Conservation (phyloP, 2,113 vertebrate genomes). For the Emydura subglobosa region DNA sequence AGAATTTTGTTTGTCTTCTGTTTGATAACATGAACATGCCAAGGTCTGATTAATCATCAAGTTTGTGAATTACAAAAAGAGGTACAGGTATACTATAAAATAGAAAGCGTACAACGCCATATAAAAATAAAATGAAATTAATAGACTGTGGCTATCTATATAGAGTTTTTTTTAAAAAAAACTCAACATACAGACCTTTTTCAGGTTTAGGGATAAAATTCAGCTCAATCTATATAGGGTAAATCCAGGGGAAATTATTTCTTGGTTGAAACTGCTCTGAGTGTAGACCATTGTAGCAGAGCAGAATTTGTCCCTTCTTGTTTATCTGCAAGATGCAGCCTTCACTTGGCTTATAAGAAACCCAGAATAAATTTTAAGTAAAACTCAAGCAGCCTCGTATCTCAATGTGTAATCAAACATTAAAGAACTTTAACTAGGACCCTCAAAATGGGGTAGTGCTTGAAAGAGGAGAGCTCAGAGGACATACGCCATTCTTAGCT, state of each 20-base stretch:
- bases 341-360: neutral
- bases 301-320: neutral
- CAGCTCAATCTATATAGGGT: neutral
- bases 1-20: neutral
- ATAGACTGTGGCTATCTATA: neutral
- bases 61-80: neutral
- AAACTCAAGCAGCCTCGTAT: neutral
- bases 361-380: neutral
- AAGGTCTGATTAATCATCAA: neutral
- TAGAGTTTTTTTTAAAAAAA: fast-evolving
- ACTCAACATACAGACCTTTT: neutral
- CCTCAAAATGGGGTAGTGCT: neutral
- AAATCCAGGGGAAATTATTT: neutral
- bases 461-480: neutral
- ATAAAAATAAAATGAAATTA: neutral
- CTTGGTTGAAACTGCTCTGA: neutral
- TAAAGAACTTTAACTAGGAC: neutral
- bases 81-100: neutral
- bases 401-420: neutral
- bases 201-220: neutral
- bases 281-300: neutral
- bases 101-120: neutral
- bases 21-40: neutral
- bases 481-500: neutral
- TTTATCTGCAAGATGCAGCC: neutral